A percentile compares a stretch with the other conserved stretches of the same genome.
phyloP scores from a whole-genome alignment of 2,797 vertebrate genomes.

The Lithobates pipiens region DNA sequence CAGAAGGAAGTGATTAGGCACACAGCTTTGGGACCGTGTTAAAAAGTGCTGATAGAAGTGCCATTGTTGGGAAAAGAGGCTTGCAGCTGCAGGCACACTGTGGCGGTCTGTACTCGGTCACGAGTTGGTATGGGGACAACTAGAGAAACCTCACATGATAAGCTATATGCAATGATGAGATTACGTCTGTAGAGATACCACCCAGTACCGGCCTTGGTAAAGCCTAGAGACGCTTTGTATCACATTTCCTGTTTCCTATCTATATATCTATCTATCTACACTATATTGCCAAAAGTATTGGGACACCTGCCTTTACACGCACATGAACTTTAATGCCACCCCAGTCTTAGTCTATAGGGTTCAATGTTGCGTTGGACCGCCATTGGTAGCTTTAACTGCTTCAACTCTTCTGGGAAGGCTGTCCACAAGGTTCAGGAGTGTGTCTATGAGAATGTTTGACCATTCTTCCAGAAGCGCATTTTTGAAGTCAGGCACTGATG shows the following conservation, averaged over 20 bases:
- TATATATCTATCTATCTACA: background rate
- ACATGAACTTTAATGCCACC: too few species aligned
- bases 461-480: too few species aligned
- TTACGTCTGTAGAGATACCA: background rate
- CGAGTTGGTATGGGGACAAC: constrained; percentile 36
- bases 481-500: too few species aligned
- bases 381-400: too few species aligned
- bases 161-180: constrained; percentile 28
- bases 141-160: constrained; percentile 31
- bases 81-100: constrained; percentile 49
- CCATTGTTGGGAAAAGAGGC: constrained; percentile 38
- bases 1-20: background rate
- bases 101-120: constrained; percentile 49
- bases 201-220: constrained; percentile 14
- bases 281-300: too few species aligned
- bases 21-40: constrained; percentile 12
- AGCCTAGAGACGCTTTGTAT: background rate
- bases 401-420: too few species aligned
- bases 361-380: too few species aligned
- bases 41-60: constrained; percentile 46
- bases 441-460: too few species aligned
- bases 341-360: too few species aligned
- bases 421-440: too few species aligned
- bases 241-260: background rate
- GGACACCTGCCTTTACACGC: too few species aligned